phyloP scores from a whole-genome alignment of 2,888 invertebrate genomes.

The Sericinus montela region DNA sequence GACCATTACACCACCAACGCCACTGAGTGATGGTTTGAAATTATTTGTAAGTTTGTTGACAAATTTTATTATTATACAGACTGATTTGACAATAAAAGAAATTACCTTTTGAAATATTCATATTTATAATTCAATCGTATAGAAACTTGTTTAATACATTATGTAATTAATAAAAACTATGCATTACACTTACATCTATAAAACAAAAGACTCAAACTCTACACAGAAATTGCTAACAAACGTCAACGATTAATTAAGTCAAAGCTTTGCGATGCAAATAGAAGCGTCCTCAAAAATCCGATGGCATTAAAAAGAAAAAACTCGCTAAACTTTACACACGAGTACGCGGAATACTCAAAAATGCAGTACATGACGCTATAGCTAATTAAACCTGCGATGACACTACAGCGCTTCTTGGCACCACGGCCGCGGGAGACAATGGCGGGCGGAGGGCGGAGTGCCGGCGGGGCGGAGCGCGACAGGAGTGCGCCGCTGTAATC shows the following conservation, averaged over 20 bases:
- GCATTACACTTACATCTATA: too few relatives aligned
- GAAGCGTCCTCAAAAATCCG: slow-evolving; percentile 4
- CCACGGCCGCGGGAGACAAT: slow-evolving; percentile 25
- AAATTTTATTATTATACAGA: too few relatives aligned
- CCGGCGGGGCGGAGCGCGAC: slow-evolving; percentile 30
- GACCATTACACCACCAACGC: slow-evolving; percentile 65
- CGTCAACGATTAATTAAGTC: slow-evolving; percentile 16
- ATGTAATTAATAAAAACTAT: too few relatives aligned
- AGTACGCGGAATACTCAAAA: slow-evolving; percentile 1
- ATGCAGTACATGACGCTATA: slow-evolving; percentile 39
- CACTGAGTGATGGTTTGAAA: not conserved
- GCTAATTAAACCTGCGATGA: slow-evolving; percentile 73
- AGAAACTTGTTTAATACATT: too few relatives aligned
- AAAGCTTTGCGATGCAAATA: slow-evolving; percentile 14
- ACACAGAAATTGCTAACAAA: not conserved
- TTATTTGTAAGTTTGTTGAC: not conserved
- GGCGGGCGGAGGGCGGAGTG: slow-evolving; percentile 3
- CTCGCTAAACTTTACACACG: not conserved
- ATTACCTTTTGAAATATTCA: too few relatives aligned
- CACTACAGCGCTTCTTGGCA: slow-evolving; percentile 63
- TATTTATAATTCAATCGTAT: too few relatives aligned
- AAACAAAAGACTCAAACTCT: not conserved
- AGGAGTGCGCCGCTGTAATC: slow-evolving; percentile 63
- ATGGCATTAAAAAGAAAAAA: slow-evolving; percentile 1
- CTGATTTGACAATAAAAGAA: too few relatives aligned